Percentiles rank a stretch among this genome's conserved stretches.
Evolutionary conservation across 2,888 invertebrate species (phyloP).

Genomic region (Agriopis marginaria): DNA sequence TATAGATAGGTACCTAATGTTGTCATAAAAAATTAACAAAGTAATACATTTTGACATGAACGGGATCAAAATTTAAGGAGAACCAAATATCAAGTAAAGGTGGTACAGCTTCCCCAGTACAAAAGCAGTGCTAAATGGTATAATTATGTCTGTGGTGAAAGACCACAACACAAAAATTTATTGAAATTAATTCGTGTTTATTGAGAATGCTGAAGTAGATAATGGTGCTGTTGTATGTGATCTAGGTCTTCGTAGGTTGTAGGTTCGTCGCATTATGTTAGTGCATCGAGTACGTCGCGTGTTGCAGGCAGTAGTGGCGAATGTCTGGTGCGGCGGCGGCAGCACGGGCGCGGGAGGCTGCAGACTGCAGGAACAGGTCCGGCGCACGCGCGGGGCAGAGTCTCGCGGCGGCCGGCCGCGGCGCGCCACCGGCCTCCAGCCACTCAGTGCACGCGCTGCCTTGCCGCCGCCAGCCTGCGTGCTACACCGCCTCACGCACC

Average conservation of each 20-base stretch:
- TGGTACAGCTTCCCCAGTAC: not conserved
- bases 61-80: too few species aligned
- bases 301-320: slow-evolving; percentile 42
- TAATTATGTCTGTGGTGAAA: too few species aligned
- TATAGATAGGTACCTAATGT: too few species aligned
- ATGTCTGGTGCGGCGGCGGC: slow-evolving; percentile 34
- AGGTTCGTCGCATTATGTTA: not conserved
- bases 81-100: too few species aligned
- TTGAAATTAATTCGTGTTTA: not conserved
- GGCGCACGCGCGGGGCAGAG: slow-evolving; percentile 80
- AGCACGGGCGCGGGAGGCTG: slow-evolving; percentile 68
- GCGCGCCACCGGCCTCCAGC: slow-evolving; percentile 59
- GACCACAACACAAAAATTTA: not conserved
- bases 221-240: not conserved
- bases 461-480: slow-evolving; percentile 74
- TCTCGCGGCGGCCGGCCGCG: slow-evolving; percentile 61
- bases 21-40: too few species aligned
- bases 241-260: not conserved
- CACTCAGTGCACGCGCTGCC: slow-evolving; percentile 82
- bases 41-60: too few species aligned
- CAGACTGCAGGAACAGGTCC: slow-evolving; percentile 70
- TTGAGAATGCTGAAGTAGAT: not conserved
- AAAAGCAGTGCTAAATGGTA: not conserved
- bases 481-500: slow-evolving; percentile 52
- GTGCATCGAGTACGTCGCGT: slow-evolving; percentile 15